Percentiles rank a stretch among this genome's conserved stretches.
These are phyloP conservation scores for Ichneumoninae sp. DNA, from an alignment of 2,888 invertebrate genomes.

Conservation along the genomic window DNA sequence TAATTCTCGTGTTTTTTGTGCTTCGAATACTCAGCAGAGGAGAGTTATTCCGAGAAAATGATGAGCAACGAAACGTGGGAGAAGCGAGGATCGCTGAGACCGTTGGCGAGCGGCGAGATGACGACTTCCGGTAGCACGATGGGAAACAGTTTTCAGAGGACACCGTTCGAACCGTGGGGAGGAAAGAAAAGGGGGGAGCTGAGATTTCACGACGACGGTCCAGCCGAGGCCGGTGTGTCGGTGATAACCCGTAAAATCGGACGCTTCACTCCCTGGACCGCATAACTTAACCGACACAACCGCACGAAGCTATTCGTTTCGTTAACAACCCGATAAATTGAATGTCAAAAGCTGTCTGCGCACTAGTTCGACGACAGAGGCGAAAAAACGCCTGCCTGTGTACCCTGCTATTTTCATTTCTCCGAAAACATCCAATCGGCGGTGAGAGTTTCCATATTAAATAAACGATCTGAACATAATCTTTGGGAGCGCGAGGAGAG, in stretches of 20 bases:
- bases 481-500: neutral
- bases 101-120: constrained; percentile 25
- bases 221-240: constrained; percentile 17
- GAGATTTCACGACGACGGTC: constrained; percentile 19
- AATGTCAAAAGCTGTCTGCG: constrained; percentile 12
- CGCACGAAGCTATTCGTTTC: constrained; percentile 1
- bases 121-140: constrained; percentile 50
- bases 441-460: neutral
- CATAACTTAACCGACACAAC: constrained; percentile 16
- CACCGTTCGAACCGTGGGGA: constrained; percentile 63
- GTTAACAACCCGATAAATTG: neutral
- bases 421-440: neutral
- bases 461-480: neutral
- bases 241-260: constrained; percentile 49
- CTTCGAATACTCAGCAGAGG: neutral
- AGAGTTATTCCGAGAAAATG: neutral
- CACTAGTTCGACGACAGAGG: constrained; percentile 1
- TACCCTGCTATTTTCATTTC: neutral
- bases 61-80: constrained; percentile 22
- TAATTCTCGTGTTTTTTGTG: neutral
- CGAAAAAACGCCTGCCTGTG: neutral
- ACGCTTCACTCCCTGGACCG: constrained; percentile 36
- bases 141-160: constrained; percentile 41
- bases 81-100: constrained; percentile 44
- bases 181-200: constrained; percentile 51